Percentiles rank a stretch among this genome's conserved stretches.
Conservation (phyloP, 2,113 vertebrate genomes). For the Gallinago paraguaiae region DNA sequence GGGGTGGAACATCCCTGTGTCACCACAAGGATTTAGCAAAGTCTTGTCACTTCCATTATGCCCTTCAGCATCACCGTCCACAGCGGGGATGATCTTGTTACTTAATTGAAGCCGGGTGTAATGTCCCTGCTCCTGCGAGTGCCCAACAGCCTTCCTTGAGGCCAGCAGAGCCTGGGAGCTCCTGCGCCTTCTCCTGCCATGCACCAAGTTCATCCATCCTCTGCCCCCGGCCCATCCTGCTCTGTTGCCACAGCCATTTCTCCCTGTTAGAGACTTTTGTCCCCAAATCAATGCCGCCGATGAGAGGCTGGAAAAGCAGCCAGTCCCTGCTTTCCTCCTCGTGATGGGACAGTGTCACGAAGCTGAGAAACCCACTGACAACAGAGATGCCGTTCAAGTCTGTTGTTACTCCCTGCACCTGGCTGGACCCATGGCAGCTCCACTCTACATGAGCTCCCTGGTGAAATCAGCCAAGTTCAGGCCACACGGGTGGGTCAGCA, state of each 20-base stretch:
- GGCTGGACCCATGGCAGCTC: rapidly evolving
- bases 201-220: background rate
- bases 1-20: background rate
- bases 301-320: background rate
- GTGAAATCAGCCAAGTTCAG: background rate
- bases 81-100: background rate
- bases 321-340: rapidly evolving
- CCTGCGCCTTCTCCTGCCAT: background rate
- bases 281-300: rapidly evolving
- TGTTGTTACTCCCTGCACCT: background rate
- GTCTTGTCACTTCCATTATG: constrained; percentile 46
- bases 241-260: background rate
- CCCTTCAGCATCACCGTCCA: background rate
- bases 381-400: background rate
- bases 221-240: background rate
- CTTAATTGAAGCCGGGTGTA: background rate
- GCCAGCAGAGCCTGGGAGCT: background rate
- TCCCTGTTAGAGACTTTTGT: background rate
- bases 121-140: background rate
- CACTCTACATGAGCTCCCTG: background rate
- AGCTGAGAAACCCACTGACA: background rate
- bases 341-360: rapidly evolving
- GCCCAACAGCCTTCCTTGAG: background rate
- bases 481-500: rapidly evolving
- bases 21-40: background rate